phyloP scores from a whole-genome alignment of 2,888 invertebrate species.

The Rotaria macrura region DNA sequence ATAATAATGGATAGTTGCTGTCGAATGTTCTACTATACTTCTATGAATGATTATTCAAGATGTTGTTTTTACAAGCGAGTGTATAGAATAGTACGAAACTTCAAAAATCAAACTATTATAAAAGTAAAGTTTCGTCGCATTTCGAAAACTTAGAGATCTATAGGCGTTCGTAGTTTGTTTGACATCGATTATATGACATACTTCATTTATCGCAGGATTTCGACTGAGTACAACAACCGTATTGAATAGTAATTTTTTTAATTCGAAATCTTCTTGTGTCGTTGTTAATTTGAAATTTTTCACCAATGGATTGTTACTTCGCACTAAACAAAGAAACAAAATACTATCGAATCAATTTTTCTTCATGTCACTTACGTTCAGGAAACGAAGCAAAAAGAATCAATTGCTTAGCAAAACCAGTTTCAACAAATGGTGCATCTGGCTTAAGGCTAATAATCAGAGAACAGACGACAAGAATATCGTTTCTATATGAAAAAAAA shows the following conservation, averaged over 20 bases:
- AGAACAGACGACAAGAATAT: conserved; percentile 44
- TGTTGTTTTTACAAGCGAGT: too few species aligned
- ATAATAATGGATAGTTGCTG: too few species aligned
- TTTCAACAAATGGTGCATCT: conserved; percentile 47
- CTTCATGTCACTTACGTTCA: conserved; percentile 41
- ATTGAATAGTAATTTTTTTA: conserved; percentile 48
- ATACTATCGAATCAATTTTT: background rate
- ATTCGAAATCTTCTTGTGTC: conserved; percentile 48
- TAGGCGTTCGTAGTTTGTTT: too few species aligned
- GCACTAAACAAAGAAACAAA: background rate
- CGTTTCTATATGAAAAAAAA: conserved; percentile 40
- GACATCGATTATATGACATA: conserved; percentile 36
- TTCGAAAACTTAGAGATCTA: too few species aligned
- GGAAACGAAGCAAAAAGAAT: conserved; percentile 48
- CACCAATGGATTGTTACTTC: conserved; percentile 28
- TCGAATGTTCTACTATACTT: too few species aligned
- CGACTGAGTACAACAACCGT: conserved; percentile 43
- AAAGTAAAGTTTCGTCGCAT: too few species aligned
- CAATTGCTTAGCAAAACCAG: conserved; percentile 48
- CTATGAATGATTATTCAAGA: too few species aligned
- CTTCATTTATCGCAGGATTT: conserved; percentile 41
- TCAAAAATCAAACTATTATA: too few species aligned
- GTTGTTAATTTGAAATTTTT: conserved; percentile 31
- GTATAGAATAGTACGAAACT: too few species aligned
- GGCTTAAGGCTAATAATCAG: conserved; percentile 41